Conservation (phyloP, 2,888 invertebrate genomes). For the Callosobruchus maculatus region DNA sequence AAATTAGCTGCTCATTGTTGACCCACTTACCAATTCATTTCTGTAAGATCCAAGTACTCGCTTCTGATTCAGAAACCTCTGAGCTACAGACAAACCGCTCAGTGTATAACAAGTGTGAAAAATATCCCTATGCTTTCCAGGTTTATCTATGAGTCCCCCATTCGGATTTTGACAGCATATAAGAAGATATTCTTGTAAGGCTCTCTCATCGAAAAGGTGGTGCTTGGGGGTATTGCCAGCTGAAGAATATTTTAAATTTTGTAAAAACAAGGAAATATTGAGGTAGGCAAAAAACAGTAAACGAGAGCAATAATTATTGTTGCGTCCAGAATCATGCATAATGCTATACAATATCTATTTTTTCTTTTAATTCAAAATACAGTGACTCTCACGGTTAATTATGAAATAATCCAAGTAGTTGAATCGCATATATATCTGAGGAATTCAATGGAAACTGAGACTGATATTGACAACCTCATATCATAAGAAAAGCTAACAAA, state of each 20-base stretch:
- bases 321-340: no score
- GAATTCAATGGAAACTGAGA: no score
- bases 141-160: constrained; percentile 95
- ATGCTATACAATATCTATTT: no score
- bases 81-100: constrained; percentile 91
- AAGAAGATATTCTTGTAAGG: constrained; percentile 92
- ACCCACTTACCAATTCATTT: constrained; percentile 63
- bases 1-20: no score
- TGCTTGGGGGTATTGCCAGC: constrained; percentile 51
- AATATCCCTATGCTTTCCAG: constrained; percentile 84
- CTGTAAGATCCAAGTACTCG: constrained; percentile 61
- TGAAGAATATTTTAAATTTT: constrained; percentile 13
- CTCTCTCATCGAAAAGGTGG: constrained; percentile 79
- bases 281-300: no score
- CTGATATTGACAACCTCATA: no score
- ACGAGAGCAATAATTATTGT: no score
- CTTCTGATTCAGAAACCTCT: constrained; percentile 59
- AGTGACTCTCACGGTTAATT: no score
- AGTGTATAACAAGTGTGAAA: constrained; percentile 97
- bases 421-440: no score
- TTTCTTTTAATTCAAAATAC: no score
- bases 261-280: constrained; percentile 1
- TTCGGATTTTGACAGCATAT: constrained; percentile 83
- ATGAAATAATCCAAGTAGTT: no score
- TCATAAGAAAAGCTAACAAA: no score